Evolutionary conservation across 2,113 vertebrate species (phyloP).

Genomic region (Pseudonaja textilis): DNA sequence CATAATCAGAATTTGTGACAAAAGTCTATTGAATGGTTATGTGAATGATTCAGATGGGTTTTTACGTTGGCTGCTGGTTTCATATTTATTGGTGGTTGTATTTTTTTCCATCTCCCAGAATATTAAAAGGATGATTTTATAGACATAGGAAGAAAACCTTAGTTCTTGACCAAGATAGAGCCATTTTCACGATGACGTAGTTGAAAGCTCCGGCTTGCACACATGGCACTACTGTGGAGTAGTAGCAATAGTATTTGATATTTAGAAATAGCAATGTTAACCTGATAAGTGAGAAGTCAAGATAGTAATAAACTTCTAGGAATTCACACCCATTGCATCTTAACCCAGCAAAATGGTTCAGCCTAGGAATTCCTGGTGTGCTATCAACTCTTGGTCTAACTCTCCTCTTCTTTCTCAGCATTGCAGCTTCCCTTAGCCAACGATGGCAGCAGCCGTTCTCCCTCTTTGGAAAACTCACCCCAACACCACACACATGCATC

Average conservation of each 20-base stretch:
- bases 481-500: slow-evolving; percentile 82
- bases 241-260: neutral
- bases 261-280: neutral
- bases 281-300: neutral
- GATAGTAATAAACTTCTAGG: neutral
- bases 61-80: neutral
- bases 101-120: neutral
- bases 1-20: neutral
- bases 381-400: neutral
- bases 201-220: neutral
- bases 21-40: neutral
- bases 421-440: slow-evolving; percentile 88
- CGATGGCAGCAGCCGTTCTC: slow-evolving; percentile 84
- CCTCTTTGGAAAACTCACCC: slow-evolving; percentile 84
- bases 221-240: neutral
- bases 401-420: slow-evolving; percentile 62
- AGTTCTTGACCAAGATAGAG: too few species aligned
- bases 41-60: neutral
- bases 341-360: neutral
- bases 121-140: neutral
- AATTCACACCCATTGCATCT: neutral
- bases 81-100: neutral
- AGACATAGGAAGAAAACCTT: neutral
- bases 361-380: neutral
- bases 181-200: too few species aligned